phyloP scores from a whole-genome alignment of 2,113 vertebrate genomes.

The Larimichthys crocea region DNA sequence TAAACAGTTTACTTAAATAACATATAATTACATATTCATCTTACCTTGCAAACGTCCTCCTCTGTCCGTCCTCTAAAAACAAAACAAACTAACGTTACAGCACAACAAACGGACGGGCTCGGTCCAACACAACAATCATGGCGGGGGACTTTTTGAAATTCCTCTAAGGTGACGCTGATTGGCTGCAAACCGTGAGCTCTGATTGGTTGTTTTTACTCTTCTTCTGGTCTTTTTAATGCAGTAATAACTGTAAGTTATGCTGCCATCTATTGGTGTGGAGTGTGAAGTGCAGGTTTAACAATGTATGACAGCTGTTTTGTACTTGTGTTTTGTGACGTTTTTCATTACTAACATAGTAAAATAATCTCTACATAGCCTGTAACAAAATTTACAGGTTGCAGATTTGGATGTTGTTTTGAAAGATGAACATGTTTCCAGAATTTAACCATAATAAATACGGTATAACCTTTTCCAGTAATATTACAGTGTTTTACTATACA shows the following conservation, averaged over 20 bases:
- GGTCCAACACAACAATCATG: conserved; percentile 46
- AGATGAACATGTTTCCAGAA: too few relatives aligned
- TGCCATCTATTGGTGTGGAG: background rate
- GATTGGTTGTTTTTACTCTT: conserved; percentile 61
- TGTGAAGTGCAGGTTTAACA: background rate
- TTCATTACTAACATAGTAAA: background rate
- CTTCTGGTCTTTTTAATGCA: background rate
- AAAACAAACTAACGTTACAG: background rate
- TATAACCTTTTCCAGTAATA: too few relatives aligned
- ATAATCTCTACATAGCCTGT: too few relatives aligned
- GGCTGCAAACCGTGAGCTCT: conserved; percentile 10
- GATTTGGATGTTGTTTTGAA: too few relatives aligned
- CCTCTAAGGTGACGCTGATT: conserved; percentile 53
- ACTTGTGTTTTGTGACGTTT: background rate
- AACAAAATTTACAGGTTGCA: too few relatives aligned
- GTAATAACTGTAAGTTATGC: too few relatives aligned
- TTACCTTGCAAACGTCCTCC: conserved; percentile 12
- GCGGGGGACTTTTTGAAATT: conserved; percentile 77
- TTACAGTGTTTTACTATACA: too few relatives aligned
- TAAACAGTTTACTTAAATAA: background rate
- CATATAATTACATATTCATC: background rate
- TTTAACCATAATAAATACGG: too few relatives aligned
- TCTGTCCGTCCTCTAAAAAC: background rate
- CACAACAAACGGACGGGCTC: background rate
- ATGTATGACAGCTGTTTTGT: background rate